These are phyloP conservation scores for Notamacropus eugenii DNA, from an alignment of 2,797 vertebrate species.

Conservation along the genomic window DNA sequence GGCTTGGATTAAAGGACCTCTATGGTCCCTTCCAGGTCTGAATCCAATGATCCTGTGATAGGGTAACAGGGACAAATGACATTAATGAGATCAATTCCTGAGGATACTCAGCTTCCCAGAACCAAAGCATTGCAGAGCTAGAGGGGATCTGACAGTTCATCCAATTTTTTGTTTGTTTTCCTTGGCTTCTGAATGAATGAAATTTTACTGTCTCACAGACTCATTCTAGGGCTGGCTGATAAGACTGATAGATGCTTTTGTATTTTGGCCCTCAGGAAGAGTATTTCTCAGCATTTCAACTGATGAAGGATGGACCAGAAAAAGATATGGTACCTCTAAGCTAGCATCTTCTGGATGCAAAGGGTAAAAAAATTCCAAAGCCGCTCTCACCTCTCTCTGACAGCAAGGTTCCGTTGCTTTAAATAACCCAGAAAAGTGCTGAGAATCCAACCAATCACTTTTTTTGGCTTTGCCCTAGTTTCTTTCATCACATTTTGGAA, in stretches of 20 bases:
- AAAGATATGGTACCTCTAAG: background rate
- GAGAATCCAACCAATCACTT: slow-evolving; percentile 95
- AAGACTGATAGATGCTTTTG: background rate
- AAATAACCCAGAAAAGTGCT: slow-evolving; percentile 92
- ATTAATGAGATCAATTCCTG: background rate
- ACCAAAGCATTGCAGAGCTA: background rate
- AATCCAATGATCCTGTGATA: background rate
- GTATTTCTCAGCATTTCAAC: background rate
- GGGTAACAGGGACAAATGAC: background rate
- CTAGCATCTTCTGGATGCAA: background rate
- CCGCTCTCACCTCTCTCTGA: slow-evolving; percentile 92
- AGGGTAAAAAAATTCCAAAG: slow-evolving; percentile 29
- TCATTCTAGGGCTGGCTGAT: background rate
- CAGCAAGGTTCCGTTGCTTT: slow-evolving; percentile 88
- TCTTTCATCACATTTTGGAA: slow-evolving; percentile 91
- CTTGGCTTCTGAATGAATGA: background rate
- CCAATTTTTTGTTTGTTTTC: background rate
- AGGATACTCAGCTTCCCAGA: background rate
- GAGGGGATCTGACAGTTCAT: background rate
- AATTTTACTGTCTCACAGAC: background rate
- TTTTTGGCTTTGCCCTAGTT: slow-evolving; percentile 91
- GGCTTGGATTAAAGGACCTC: background rate
- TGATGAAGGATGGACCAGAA: background rate
- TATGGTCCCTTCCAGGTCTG: background rate
- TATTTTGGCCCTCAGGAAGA: background rate